Evolutionary conservation across 1,140 invertebrate genomes (phyloP), one percentile per base, ranked within the genome.

Genomic region (Rhyzopertha dominica): DNA sequence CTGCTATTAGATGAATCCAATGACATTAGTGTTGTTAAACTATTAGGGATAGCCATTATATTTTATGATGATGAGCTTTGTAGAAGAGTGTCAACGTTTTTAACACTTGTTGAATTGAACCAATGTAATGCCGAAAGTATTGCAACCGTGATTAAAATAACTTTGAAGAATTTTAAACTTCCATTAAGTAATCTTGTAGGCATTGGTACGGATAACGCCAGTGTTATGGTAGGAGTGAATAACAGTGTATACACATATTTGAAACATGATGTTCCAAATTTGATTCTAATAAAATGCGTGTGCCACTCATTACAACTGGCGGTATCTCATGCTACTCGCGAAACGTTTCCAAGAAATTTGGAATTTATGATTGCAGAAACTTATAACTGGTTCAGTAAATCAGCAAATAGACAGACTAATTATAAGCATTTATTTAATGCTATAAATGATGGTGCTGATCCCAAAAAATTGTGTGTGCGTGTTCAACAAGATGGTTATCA

Each of bases 341-440:
- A 66, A n/a, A 31, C 68, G 24, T n/a, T n/a, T n/a, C 60, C 62
- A 8, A 54, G 59, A 16, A 52, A 61, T 58, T 47, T 69, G 5
- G 66, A 70, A 44, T 68, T 62, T 55, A 35, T 68, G 10, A 57
- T 68, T 42, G 51, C 50, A 28, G 62, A 67, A 54, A 68, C 60
- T 10, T 63, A 65, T 50, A 56, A 65, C 25, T 68, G 62, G 63
- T 66, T 68, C 48, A 35, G 36, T 35, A 9, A 42, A 2, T 66
- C 59, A 12, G 23, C 51, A 17, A 28, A 13, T 14, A 32, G 50
- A 24, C 45, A 52, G 45, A 7, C 14, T 23, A 20, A 13, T 17
- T 67, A 67, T 47, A 57, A 58, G 59, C 17, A 53, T 26, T 22
- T 68, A 5, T 67, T 57, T 46, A 10, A 55, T 46, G 49, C 52